A percentile compares a stretch with the other conserved stretches of the same genome.
phyloP scores from a whole-genome alignment of 2,797 vertebrate species.

The Sebastes ruberrimus region DNA sequence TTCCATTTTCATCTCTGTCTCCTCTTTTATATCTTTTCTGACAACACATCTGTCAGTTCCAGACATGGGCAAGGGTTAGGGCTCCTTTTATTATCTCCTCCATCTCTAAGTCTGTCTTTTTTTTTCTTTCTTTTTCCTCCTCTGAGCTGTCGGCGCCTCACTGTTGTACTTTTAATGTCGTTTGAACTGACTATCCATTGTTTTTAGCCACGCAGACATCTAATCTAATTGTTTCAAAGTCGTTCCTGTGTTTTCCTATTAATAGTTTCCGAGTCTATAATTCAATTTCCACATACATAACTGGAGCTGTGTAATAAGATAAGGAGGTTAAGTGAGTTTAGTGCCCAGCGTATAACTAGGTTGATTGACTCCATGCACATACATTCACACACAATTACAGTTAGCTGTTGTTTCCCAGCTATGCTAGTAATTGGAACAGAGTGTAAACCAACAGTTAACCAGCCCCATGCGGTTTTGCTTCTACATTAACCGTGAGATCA shows the following conservation, averaged over 20 bases:
- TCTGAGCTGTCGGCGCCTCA: slow-evolving; percentile 12
- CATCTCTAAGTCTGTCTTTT: neutral
- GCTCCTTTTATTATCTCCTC: slow-evolving; percentile 15
- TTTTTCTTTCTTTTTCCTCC: neutral
- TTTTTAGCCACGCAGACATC: slow-evolving; percentile 47
- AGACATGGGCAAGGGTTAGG: slow-evolving; percentile 8
- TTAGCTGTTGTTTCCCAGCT: slow-evolving; percentile 66
- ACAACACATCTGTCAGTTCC: slow-evolving; percentile 13
- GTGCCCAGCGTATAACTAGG: slow-evolving; percentile 63
- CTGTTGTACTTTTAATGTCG: slow-evolving; percentile 12
- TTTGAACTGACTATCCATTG: slow-evolving; percentile 23
- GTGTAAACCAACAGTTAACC: slow-evolving; percentile 81
- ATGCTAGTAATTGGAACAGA: slow-evolving; percentile 78
- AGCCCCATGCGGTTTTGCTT: slow-evolving; percentile 78
- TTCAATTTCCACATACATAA: slow-evolving; percentile 69
- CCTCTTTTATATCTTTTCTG: slow-evolving; percentile 23
- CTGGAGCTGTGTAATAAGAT: slow-evolving; percentile 65
- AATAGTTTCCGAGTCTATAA: slow-evolving; percentile 62
- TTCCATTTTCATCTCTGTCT: slow-evolving; percentile 36
- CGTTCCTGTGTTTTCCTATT: slow-evolving; percentile 62
- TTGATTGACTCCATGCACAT: slow-evolving; percentile 72
- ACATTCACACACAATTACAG: slow-evolving; percentile 64
- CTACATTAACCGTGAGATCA: slow-evolving; percentile 83
- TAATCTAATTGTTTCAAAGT: slow-evolving; percentile 60
- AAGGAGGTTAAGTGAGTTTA: slow-evolving; percentile 77